phyloP scores from a whole-genome alignment of 92 coral and sea anemone species.

The Epizoanthus ramosus region DNA sequence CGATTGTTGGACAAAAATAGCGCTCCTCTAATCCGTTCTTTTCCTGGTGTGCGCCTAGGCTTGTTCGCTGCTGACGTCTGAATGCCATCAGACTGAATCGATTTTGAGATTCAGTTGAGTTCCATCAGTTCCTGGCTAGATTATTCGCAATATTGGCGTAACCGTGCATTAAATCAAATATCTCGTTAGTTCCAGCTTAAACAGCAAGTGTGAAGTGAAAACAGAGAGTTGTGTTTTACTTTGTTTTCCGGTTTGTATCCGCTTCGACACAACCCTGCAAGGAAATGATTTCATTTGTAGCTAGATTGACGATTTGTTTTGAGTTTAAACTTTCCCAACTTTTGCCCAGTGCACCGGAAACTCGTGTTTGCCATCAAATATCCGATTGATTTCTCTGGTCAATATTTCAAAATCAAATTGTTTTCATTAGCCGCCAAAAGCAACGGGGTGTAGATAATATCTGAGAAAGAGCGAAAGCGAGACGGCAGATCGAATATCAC shows the following conservation, averaged over 20 bases:
- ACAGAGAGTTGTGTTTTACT: neutral
- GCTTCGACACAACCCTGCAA: constrained; percentile 20
- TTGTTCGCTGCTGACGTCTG: neutral
- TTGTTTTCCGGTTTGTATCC: constrained; percentile 9
- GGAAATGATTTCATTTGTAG: constrained; percentile 6
- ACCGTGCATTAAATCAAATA: neutral
- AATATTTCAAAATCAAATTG: constrained; percentile 24
- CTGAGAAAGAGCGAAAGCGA: neutral
- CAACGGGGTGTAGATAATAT: constrained; percentile 26
- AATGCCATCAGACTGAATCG: neutral
- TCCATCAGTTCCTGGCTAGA: neutral
- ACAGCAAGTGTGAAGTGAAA: neutral
- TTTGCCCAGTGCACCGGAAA: constrained; percentile 21
- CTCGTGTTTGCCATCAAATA: constrained; percentile 24
- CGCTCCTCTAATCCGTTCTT: neutral
- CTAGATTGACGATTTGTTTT: constrained; percentile 4
- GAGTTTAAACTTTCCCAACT: neutral
- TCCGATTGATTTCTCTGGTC: constrained; percentile 23
- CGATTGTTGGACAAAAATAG: constrained; percentile 10
- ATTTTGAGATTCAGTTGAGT: neutral
- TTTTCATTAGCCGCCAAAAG: constrained; percentile 13
- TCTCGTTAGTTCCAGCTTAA: neutral
- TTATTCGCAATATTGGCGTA: too few species aligned
- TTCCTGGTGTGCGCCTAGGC: constrained; percentile 24
- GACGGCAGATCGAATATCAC: constrained; percentile 7